Percentiles rank a stretch among this genome's conserved stretches.
Conservation (phyloP, 2,797 vertebrate species). For the Cuculus canorus region DNA sequence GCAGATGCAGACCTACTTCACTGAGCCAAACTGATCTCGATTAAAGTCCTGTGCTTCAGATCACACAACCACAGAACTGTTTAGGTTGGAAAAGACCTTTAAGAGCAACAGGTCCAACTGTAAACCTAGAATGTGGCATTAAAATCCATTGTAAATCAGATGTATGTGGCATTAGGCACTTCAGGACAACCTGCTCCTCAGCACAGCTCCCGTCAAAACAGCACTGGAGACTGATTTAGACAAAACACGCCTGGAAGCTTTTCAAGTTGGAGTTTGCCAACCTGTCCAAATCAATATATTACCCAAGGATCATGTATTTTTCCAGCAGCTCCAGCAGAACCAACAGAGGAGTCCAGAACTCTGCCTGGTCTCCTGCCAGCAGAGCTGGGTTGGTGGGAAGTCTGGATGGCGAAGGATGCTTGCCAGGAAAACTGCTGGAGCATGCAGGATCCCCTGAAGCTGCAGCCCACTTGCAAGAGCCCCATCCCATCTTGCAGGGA, state of each 20-base stretch:
- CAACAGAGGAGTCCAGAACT: neutral
- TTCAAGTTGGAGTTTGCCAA: neutral
- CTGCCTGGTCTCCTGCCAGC: neutral
- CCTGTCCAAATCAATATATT: neutral
- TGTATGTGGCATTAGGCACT: accelerated
- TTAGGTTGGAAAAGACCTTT: no score
- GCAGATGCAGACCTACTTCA: neutral
- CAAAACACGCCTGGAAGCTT: neutral
- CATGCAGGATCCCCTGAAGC: neutral
- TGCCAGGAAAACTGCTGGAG: neutral
- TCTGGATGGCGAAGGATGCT: accelerated
- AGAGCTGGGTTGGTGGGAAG: neutral
- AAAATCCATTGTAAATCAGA: no score
- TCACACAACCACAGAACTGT: no score
- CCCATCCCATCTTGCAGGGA: neutral
- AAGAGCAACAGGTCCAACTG: no score
- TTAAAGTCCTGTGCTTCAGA: neutral
- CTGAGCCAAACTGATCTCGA: accelerated
- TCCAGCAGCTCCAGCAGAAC: neutral
- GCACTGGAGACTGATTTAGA: neutral
- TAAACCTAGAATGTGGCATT: no score
- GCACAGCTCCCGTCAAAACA: neutral
- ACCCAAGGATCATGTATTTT: neutral
- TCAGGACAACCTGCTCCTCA: neutral
- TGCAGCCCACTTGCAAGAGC: neutral